A percentile compares a stretch with the other conserved stretches of the same genome.
These are phyloP conservation scores for Synchiropus splendidus DNA, from an alignment of 2,113 vertebrate species.

Conservation along the genomic window DNA sequence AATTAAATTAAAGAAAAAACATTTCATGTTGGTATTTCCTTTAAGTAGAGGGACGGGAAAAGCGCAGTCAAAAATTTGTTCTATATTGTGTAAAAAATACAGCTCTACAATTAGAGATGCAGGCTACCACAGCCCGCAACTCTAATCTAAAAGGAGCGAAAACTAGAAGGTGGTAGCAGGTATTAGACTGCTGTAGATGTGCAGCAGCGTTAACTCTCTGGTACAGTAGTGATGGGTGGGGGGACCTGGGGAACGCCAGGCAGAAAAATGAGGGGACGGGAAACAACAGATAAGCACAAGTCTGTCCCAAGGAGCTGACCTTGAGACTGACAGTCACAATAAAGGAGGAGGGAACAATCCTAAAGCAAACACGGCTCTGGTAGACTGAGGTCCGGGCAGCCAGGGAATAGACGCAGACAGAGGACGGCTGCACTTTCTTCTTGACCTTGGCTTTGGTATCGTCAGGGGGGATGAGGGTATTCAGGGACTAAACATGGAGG, in stretches of 20 bases:
- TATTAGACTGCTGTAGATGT: no score
- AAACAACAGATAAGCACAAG: slow-evolving; percentile 51
- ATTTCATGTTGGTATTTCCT: no score
- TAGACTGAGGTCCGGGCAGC: slow-evolving; percentile 34
- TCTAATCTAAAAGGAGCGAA: no score
- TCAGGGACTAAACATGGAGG: slow-evolving; percentile 30
- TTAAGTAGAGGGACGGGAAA: no score
- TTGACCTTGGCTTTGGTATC: slow-evolving; percentile 60
- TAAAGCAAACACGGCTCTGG: slow-evolving; percentile 33
- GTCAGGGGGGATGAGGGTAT: slow-evolving; percentile 31
- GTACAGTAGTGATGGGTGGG: slow-evolving; percentile 21
- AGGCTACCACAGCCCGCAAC: no score
- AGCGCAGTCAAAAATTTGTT: no score
- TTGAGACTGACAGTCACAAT: slow-evolving; percentile 58
- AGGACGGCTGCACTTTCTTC: slow-evolving; percentile 40
- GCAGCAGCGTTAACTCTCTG: no score
- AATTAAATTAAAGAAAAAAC: no score
- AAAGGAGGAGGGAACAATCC: slow-evolving; percentile 52
- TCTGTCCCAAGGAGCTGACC: slow-evolving; percentile 52
- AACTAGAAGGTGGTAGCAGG: slow-evolving; percentile 2
- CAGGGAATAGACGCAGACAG: slow-evolving; percentile 48
- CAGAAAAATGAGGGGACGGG: slow-evolving; percentile 12
- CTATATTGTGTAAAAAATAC: no score
- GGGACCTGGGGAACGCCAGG: slow-evolving; percentile 17
- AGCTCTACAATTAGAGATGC: no score